Conservation (phyloP, 2,797 vertebrate genomes). For the Perdix hodgsoniae region DNA sequence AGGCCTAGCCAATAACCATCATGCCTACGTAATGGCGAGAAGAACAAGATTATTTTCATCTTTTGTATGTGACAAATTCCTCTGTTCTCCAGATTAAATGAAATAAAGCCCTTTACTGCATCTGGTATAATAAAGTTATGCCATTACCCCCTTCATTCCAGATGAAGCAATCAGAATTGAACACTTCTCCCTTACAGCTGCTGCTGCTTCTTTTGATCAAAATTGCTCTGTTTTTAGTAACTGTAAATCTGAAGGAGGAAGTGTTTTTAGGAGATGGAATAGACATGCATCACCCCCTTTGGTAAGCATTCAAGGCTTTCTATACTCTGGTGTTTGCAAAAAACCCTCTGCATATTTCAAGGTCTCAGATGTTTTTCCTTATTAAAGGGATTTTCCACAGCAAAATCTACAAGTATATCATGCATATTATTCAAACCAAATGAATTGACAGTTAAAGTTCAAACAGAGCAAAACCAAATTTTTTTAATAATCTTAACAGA, state of each 20-base stretch:
- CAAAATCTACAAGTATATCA: neutral
- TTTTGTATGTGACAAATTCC: slow-evolving; percentile 70
- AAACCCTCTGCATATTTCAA: slow-evolving; percentile 19
- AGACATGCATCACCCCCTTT: slow-evolving; percentile 43
- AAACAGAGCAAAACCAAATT: slow-evolving; percentile 14
- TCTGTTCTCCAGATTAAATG: slow-evolving; percentile 65
- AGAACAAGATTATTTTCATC: slow-evolving; percentile 67
- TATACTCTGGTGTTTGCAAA: slow-evolving; percentile 7
- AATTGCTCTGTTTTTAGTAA: slow-evolving; percentile 50
- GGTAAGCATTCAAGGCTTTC: slow-evolving; percentile 31
- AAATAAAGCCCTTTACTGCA: slow-evolving; percentile 39
- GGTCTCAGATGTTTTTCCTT: slow-evolving; percentile 37
- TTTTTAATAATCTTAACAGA: slow-evolving; percentile 4
- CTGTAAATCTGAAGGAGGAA: slow-evolving; percentile 69
- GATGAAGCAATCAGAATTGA: slow-evolving; percentile 69
- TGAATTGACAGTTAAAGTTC: slow-evolving; percentile 23
- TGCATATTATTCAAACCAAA: slow-evolving; percentile 22
- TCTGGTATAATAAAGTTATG: slow-evolving; percentile 66
- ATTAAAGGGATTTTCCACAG: slow-evolving; percentile 53
- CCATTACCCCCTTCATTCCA: slow-evolving; percentile 55
- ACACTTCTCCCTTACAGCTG: slow-evolving; percentile 59
- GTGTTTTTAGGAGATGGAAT: slow-evolving; percentile 49
- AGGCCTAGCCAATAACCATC: slow-evolving; percentile 35
- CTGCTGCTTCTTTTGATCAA: slow-evolving; percentile 71
- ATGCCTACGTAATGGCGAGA: neutral